Evolutionary conservation across 64 coral and sea anemone genomes (phyloP), one percentile per base, ranked within the genome.

Genomic region (Pocillopora damicornis): DNA sequence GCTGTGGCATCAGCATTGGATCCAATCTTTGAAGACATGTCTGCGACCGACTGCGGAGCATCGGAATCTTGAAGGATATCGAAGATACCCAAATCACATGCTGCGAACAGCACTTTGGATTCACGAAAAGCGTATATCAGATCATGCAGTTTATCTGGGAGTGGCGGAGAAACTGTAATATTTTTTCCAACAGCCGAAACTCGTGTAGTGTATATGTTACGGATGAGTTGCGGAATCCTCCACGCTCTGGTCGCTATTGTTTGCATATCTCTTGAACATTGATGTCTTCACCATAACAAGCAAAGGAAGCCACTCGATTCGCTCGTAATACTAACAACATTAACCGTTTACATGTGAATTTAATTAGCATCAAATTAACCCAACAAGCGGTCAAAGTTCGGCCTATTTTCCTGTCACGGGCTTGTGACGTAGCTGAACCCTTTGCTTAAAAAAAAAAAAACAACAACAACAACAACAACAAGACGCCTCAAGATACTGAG

Each of bases 11-110:
- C 82, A 4, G 26, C 11, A 88, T 90, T 63, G 9, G 83, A 18
- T 15, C 63, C 87, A 2, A 94, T 65, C 22, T 87, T 74, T 69
- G 77, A 26, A 30, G 92, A 81, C 8, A 90, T 73, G 4, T 72
- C 67, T 23, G 64, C 68, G 37, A 76, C 88, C 13, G 92, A 80
- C 20, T 34, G 74, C 78, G 88, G 75, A 9, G 17, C 51, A 14
- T 80, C 61, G 81, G 82, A 42, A 8, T 74, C 61, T 15, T 94
- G 76, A 59, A 90, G 78, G 12, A 74, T n/a, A 71, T 94, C 88
- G 22, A 94, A 94, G 42, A 94, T 87, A n/a, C 81, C 92, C 16
- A 94, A 61, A 63, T 94, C 88, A 80, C 83, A 73, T 18, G 92
- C 88, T 35, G 83, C 60, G 51, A 87, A 81, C 1, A 94, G 37